Evolutionary conservation across 2,113 vertebrate species (phyloP), one percentile per base, ranked within the genome.

Genomic region (Apistogramma diplotaenia): DNA sequence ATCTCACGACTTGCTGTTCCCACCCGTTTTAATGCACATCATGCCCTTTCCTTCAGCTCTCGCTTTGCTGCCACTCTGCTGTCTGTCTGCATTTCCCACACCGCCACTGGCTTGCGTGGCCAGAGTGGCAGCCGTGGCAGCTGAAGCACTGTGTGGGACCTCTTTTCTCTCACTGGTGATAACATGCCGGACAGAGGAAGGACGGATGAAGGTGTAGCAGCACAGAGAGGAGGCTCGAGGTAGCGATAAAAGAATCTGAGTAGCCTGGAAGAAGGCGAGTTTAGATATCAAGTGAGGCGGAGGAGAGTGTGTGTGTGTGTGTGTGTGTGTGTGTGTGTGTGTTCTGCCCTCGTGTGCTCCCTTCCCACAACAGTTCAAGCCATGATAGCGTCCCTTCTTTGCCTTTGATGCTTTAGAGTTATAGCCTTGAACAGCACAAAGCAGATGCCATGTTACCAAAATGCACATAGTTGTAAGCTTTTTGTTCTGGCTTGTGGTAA

Each of bases 401-500:
- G 19, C 81, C 82, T 87, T 89, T 91, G 85, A 91, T 84, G 78
- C 83, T 79, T 27, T 29, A 37, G 80, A 91, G 89, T 88, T 85
- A 85, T 43, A 54, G 72, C 89, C 82, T 73, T 82, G 56, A 90
- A 88, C 65, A 27, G 37, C 31, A 25, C 79, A 87, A 60, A 89
- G 79, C 87, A 90, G 87, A 85, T 78, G 84, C 76, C 23, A 10
- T 84, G 87, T 88, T 87, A 83, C 74, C 71, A 58, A 84, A 40
- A 65, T 43, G 83, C 70, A 59, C 80, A 84, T 82, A 86, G 76
- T 60, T 87, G 56, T n/a, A 1, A 16, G 60, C 73, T 79, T 90
- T 90, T 87, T 91, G 85, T 90, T 89, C 86, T 83, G 88, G 77
- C 70, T 89, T 89, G 90, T 51, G 87, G 85, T 87, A 23, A 87